Percentiles rank a stretch among this genome's conserved stretches.
These are phyloP conservation scores for Mallotus villosus DNA, from an alignment of 2,797 vertebrate genomes.

Conservation along the genomic window DNA sequence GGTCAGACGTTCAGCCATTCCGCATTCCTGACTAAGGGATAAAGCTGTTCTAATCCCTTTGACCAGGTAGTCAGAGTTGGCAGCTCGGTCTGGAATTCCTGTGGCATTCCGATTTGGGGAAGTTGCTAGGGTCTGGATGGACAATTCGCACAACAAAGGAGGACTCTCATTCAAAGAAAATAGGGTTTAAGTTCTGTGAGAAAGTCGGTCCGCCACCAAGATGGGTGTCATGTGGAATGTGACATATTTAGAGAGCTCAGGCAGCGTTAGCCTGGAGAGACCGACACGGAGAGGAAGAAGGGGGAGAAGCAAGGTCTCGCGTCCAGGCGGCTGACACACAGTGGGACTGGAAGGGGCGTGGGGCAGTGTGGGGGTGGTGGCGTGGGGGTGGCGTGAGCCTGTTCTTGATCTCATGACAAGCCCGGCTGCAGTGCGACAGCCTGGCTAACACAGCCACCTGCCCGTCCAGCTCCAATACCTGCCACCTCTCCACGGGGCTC, in stretches of 20 bases:
- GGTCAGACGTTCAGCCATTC: constrained; percentile 81
- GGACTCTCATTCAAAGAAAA: constrained; percentile 71
- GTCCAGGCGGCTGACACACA: constrained; percentile 2
- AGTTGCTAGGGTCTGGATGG: constrained; percentile 77
- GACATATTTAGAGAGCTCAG: constrained; percentile 51
- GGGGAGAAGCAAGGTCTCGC: constrained; percentile 23
- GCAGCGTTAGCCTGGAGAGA: constrained; percentile 29
- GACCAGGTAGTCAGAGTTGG: constrained; percentile 81
- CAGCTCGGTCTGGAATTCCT: constrained; percentile 82
- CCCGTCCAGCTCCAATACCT: constrained; percentile 31
- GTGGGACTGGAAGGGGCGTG: constrained; percentile 8
- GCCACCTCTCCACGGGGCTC: not conserved
- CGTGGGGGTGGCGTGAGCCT: constrained; percentile 30
- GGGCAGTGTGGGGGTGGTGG: not conserved
- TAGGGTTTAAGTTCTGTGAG: constrained; percentile 75
- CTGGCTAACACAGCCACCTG: constrained; percentile 55
- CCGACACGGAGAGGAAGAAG: constrained; percentile 10
- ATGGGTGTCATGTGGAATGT: constrained; percentile 69
- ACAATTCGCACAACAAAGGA: constrained; percentile 72
- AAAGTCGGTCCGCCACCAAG: constrained; percentile 61
- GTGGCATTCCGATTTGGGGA: constrained; percentile 82
- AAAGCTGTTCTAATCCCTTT: constrained; percentile 87
- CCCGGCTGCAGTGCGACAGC: constrained; percentile 35
- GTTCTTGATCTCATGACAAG: constrained; percentile 46
- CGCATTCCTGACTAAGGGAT: constrained; percentile 85